Conservation (phyloP, 2,113 vertebrate species). For the Gasterosteus nipponicus region DNA sequence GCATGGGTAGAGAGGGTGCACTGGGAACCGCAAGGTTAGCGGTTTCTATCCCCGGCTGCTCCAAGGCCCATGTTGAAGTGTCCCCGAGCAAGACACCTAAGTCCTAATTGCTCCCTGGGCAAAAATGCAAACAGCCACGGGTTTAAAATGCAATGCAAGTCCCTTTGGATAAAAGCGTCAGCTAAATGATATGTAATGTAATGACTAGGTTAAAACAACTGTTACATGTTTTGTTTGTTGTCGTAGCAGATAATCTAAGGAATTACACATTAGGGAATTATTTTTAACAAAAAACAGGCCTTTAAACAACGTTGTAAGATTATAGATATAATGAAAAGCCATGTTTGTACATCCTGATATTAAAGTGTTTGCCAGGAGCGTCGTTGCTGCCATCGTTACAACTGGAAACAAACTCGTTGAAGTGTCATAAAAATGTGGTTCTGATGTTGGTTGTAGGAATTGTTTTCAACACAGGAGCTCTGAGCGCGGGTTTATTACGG, state of each 20-base stretch:
- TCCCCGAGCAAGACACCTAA: too few relatives aligned
- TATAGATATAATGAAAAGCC: slow-evolving; percentile 19
- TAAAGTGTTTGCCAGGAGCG: slow-evolving; percentile 1
- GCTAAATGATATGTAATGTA: too few relatives aligned
- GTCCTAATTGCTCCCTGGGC: too few relatives aligned
- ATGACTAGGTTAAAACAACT: not conserved
- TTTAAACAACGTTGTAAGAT: slow-evolving; percentile 40
- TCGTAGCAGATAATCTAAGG: slow-evolving; percentile 15
- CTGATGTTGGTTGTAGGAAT: not conserved
- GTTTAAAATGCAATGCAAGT: too few relatives aligned
- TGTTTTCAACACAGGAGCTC: slow-evolving; percentile 1
- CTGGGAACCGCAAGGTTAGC: too few relatives aligned
- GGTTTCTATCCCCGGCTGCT: too few relatives aligned
- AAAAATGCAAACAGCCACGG: too few relatives aligned
- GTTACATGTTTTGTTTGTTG: slow-evolving; percentile 6
- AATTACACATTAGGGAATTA: slow-evolving; percentile 5
- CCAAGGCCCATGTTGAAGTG: too few relatives aligned
- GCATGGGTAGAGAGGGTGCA: too few relatives aligned
- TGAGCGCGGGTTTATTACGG: slow-evolving; percentile 30
- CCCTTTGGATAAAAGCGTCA: too few relatives aligned
- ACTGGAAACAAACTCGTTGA: too few relatives aligned
- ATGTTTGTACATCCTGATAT: slow-evolving; percentile 22
- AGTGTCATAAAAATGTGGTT: slow-evolving; percentile 10
- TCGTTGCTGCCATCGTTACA: not conserved
- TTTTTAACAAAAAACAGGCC: slow-evolving; percentile 13